These are phyloP conservation scores for Zygothrica quintamaculata DNA, from an alignment of 2,888 invertebrate species.

Conservation along the genomic window DNA sequence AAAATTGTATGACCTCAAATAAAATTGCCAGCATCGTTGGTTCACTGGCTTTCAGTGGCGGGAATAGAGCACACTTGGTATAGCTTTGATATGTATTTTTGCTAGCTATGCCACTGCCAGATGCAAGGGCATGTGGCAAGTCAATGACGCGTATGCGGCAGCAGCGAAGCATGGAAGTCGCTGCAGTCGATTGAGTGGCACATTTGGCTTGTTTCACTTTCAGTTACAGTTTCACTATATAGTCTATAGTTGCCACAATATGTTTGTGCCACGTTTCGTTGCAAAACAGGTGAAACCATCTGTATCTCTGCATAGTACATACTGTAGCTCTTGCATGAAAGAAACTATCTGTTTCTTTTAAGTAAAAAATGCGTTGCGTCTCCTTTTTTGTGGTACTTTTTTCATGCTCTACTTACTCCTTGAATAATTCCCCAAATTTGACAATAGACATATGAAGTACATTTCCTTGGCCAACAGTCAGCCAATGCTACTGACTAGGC, in stretches of 20 bases:
- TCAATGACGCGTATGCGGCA: slow-evolving; percentile 56
- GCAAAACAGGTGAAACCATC: slow-evolving; percentile 43
- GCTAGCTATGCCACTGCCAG: slow-evolving; percentile 17
- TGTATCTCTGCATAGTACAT: too few species aligned
- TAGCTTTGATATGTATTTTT: neutral
- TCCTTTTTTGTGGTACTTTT: slow-evolving; percentile 42
- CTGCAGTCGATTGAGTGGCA: slow-evolving; percentile 47
- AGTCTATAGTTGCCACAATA: slow-evolving; percentile 54
- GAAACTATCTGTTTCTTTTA: slow-evolving; percentile 17
- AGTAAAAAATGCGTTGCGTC: slow-evolving; percentile 46
- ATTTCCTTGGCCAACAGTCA: slow-evolving; percentile 23
- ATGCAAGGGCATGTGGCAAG: slow-evolving; percentile 31
- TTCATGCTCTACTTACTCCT: slow-evolving; percentile 66
- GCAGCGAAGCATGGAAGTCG: slow-evolving; percentile 29
- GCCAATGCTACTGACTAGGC: slow-evolving; percentile 38
- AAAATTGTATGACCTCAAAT: slow-evolving; percentile 65
- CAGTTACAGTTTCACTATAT: slow-evolving; percentile 27
- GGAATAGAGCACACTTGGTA: neutral
- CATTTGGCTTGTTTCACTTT: slow-evolving; percentile 50
- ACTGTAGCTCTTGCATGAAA: slow-evolving; percentile 29
- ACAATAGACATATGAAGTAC: slow-evolving; percentile 71
- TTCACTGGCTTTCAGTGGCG: slow-evolving; percentile 7
- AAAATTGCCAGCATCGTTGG: slow-evolving; percentile 62
- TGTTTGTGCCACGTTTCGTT: slow-evolving; percentile 47
- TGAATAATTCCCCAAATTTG: slow-evolving; percentile 78